Base-by-base conservation (phyloP, 2,888 invertebrate species). In the Escarpia spicata region DNA sequence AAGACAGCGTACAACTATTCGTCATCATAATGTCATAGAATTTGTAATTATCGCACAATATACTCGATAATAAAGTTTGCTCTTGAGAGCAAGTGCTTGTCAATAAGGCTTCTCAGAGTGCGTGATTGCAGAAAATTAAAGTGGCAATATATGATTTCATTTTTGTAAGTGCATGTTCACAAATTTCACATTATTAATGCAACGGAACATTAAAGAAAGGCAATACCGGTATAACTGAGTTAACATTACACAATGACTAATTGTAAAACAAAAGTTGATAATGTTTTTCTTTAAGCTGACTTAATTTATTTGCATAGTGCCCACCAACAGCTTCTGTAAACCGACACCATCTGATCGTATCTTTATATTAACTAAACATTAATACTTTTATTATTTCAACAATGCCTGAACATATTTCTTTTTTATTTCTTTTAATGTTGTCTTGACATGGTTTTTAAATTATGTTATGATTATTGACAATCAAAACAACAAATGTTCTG, bases 1-100 rank as follows among this genome's bases (percentile, higher is more conserved):
- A 26, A 26, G 75, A 19, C 26, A 6, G 0, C n/a, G n/a, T 75
- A 75, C 75, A 75, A 26, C 75, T 75, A 75, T 75, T 75, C n/a
- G 6, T 75, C 75, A 26, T 75, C n/a, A 26, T 75, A 75, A 75
- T 75, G 75, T 75, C 75, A 75, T 75, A 75, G 75, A 75, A 19
- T 75, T 75, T n/a, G n/a, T n/a, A 75, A 75, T n/a, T 52, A 52
- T 75, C 75, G 4, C n/a, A 75, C 75, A 75, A 75, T 26, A 75
- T 75, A 75, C 75, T 26, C 75, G n/a, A 75, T 75, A 75, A 75
- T 75, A n/a, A 75, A 75, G 75, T 75, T 75, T 75, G 19, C 75
- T 75, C 75, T 26, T 6, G 4, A 52, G 52, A 52, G 52, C 52
- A 52, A 52, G 52, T 15, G 9, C 52, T 15, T 52, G 52, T 52